Evolutionary conservation across 2,797 vertebrate species (phyloP).

Genomic region (Pangasius krempfi): DNA sequence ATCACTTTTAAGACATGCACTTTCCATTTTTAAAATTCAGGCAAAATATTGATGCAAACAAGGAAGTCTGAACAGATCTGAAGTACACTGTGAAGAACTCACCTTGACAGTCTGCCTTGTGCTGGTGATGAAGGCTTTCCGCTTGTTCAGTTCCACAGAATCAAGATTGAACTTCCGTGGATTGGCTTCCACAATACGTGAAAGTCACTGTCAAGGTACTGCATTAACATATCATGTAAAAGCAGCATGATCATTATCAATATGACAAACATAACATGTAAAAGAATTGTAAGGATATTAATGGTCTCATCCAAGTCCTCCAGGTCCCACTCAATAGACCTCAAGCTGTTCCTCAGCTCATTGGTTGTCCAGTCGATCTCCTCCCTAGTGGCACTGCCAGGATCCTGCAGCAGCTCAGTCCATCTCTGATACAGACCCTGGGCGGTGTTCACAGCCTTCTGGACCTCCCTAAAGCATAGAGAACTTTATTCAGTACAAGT

Average conservation of each 20-base stretch:
- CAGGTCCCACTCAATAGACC: slow-evolving; percentile 97
- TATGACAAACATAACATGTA: neutral
- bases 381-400: slow-evolving; percentile 85
- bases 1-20: neutral
- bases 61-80: neutral
- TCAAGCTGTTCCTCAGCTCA: slow-evolving; percentile 93
- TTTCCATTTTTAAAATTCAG: neutral
- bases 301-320: slow-evolving; percentile 98
- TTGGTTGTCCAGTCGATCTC: slow-evolving; percentile 98
- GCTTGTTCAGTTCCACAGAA: slow-evolving; percentile 83
- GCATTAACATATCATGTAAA: neutral
- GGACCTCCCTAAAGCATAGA: slow-evolving; percentile 80
- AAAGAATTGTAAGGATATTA: slow-evolving; percentile 87
- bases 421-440: slow-evolving; percentile 94
- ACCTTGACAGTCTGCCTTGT: slow-evolving; percentile 91
- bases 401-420: slow-evolving; percentile 87
- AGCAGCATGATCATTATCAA: neutral
- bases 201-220: slow-evolving; percentile 57
- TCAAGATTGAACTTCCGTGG: slow-evolving; percentile 97
- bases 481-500: slow-evolving; percentile 20
- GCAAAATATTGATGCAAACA: neutral
- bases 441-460: slow-evolving; percentile 94
- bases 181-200: slow-evolving; percentile 93
- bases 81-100: slow-evolving; percentile 55
- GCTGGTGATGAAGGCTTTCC: slow-evolving; percentile 92